A percentile compares a stretch with the other conserved stretches of the same genome.
These are phyloP conservation scores for Cossypha heuglini DNA, from an alignment of 2,797 vertebrate genomes.

Conservation along the genomic window DNA sequence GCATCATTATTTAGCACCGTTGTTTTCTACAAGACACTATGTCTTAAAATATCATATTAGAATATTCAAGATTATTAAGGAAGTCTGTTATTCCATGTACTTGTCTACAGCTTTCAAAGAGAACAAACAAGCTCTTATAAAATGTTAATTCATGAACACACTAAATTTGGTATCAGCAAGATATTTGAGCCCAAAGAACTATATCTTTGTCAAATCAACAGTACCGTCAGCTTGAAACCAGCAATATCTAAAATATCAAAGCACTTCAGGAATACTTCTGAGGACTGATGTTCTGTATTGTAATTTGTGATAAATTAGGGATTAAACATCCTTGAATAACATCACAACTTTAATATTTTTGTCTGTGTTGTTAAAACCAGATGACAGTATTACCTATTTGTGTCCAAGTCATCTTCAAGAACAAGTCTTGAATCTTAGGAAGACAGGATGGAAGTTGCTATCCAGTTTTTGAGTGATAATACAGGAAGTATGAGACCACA, in stretches of 20 bases:
- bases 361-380: not conserved
- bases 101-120: not conserved
- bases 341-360: not conserved
- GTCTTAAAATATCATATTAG: not conserved
- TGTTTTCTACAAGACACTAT: not conserved
- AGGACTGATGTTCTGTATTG: not conserved
- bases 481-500: not conserved
- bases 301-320: not conserved
- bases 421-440: not conserved
- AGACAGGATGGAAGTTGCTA: not conserved
- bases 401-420: not conserved
- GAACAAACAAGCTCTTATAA: not conserved
- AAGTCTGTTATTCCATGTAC: not conserved
- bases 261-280: not conserved
- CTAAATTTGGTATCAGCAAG: not conserved
- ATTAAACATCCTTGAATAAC: not conserved
- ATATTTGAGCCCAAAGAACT: not conserved
- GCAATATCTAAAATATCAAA: not conserved
- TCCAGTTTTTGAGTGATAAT: not conserved
- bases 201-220: not conserved
- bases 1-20: fast-evolving
- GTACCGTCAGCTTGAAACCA: not conserved
- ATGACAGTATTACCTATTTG: not conserved
- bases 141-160: not conserved
- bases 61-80: not conserved